Evolutionary conservation across 1,140 invertebrate genomes (phyloP).

Genomic region (Copidosoma floridanum): DNA sequence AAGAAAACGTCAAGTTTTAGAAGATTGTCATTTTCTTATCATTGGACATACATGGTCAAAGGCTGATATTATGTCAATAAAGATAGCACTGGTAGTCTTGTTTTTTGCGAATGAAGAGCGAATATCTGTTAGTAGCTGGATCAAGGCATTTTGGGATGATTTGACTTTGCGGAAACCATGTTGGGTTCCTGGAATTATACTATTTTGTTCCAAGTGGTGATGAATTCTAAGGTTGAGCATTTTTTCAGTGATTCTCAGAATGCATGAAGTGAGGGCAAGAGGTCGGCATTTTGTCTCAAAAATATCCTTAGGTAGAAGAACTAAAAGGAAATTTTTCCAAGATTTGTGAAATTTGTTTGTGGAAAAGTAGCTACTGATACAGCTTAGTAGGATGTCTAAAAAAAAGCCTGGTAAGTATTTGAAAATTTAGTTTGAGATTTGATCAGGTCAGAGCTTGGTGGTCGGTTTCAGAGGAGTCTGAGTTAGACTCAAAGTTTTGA

Average conservation of each 20-base stretch:
- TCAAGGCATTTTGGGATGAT: not conserved
- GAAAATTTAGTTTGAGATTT: not conserved
- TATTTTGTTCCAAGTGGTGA: not conserved
- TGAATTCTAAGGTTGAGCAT: not conserved
- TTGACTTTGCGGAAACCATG: not conserved
- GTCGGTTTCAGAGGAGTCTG: too few species aligned
- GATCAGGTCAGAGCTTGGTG: too few species aligned
- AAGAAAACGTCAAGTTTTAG: not conserved
- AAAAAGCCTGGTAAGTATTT: not conserved
- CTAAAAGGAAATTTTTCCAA: not conserved
- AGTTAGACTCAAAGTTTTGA: too few species aligned
- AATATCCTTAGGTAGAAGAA: not conserved
- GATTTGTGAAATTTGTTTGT: not conserved
- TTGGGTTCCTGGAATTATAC: not conserved
- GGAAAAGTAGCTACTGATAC: not conserved
- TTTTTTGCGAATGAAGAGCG: not conserved
- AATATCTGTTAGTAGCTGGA: not conserved
- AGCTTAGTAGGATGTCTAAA: not conserved
- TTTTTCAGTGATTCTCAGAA: not conserved
- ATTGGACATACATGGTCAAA: constrained; percentile 11
- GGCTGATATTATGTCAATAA: constrained; percentile 16
- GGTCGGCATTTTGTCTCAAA: not conserved
- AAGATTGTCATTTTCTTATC: not conserved
- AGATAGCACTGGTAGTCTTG: not conserved
- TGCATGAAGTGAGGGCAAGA: not conserved